Conservation (phyloP, 2,888 invertebrate genomes). For the Netelia melanura region DNA sequence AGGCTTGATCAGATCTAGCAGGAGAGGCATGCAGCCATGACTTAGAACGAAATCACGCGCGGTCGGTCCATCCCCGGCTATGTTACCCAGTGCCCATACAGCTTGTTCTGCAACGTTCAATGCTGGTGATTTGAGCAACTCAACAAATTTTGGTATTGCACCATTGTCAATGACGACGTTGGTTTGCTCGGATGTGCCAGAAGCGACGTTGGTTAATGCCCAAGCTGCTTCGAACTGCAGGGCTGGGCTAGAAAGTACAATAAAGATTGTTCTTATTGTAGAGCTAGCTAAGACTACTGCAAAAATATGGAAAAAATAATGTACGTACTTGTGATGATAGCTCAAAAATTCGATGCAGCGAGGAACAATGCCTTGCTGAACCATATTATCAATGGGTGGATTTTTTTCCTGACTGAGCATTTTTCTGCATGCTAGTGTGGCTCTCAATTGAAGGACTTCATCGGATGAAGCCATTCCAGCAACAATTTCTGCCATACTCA, state of each 20-base stretch:
- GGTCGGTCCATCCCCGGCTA: constrained; percentile 95
- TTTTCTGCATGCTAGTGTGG: constrained; percentile 94
- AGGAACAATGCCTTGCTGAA: constrained; percentile 93
- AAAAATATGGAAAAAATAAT: background rate
- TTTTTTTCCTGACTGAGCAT: constrained; percentile 95
- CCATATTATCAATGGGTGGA: constrained; percentile 96
- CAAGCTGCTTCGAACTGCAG: constrained; percentile 98
- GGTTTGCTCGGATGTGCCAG: constrained; percentile 97
- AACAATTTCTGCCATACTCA: constrained; percentile 91
- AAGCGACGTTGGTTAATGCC: constrained; percentile 99
- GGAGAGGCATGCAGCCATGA: constrained; percentile 89
- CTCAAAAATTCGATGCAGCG: constrained; percentile 92
- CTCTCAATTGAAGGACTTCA: constrained; percentile 87
- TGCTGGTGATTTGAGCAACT: constrained; percentile 89
- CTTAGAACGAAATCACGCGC: constrained; percentile 93
- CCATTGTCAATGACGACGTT: constrained; percentile 93
- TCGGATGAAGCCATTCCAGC: constrained; percentile 89
- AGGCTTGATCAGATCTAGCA: constrained; percentile 89
- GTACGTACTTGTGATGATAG: constrained; percentile 89
- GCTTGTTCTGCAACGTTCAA: constrained; percentile 94
- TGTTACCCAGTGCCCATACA: constrained; percentile 99
- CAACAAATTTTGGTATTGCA: constrained; percentile 93
- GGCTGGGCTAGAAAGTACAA: constrained; percentile 86
- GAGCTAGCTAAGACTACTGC: background rate
- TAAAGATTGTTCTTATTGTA: background rate